Evolutionary conservation across 2,113 vertebrate genomes (phyloP).

Genomic region (Petrocephalus zakoni): DNA sequence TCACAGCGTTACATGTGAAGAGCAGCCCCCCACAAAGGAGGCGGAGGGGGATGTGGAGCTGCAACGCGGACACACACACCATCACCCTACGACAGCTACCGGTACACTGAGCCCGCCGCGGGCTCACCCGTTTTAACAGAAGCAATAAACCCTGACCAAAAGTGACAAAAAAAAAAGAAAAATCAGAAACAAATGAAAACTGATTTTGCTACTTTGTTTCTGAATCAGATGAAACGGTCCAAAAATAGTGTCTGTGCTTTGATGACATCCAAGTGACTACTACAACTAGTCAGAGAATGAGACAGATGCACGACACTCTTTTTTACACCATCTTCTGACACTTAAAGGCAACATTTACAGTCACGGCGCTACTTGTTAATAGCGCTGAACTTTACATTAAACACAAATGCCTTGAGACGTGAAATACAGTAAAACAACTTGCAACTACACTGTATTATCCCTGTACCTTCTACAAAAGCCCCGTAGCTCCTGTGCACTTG

Average conservation of each 20-base stretch:
- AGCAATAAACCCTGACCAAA: neutral
- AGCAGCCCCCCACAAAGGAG: conserved; percentile 62
- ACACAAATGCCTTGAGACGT: neutral
- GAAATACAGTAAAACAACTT: neutral
- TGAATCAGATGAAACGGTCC: too few species aligned
- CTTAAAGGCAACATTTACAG: neutral
- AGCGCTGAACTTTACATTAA: neutral
- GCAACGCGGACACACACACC: conserved; percentile 12
- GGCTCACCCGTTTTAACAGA: neutral
- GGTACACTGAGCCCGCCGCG: neutral
- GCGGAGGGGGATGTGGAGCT: conserved; percentile 68
- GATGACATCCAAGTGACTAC: neutral
- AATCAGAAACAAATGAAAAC: neutral
- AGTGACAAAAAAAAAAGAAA: neutral
- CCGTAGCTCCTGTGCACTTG: neutral
- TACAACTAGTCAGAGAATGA: neutral
- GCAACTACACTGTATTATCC: neutral
- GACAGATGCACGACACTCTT: neutral
- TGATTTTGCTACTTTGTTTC: neutral
- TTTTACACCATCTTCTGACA: neutral
- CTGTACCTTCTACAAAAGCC: neutral
- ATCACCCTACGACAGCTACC: neutral
- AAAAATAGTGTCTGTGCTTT: neutral
- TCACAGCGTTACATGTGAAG: conserved; percentile 69
- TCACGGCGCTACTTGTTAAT: neutral